Evolutionary conservation across 2,113 vertebrate genomes (phyloP).

Genomic region (Coturnix japonica): DNA sequence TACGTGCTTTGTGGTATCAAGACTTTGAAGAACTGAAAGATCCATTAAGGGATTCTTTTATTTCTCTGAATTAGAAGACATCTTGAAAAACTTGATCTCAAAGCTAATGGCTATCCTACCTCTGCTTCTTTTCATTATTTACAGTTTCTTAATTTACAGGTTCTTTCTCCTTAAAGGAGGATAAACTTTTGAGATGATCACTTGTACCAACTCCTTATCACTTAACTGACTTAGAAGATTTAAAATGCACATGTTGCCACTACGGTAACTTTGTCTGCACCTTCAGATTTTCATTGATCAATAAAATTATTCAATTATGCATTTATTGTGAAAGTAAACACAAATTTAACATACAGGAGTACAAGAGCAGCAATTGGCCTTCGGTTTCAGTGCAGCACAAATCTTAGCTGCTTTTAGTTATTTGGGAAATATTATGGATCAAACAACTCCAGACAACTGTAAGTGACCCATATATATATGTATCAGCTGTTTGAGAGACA

Average conservation of each 20-base stretch:
- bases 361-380: rapidly evolving
- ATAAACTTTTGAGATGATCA: neutral
- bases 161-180: neutral
- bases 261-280: neutral
- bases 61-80: neutral
- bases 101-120: neutral
- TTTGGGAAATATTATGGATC: neutral
- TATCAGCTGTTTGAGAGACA: neutral
- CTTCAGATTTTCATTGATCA: neutral
- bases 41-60: neutral
- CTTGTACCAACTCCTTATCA: neutral
- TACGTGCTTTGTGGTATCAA: neutral
- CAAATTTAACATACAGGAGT: neutral
- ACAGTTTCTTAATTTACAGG: neutral
- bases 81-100: neutral
- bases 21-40: neutral
- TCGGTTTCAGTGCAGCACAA: neutral
- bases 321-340: neutral
- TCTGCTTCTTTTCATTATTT: neutral
- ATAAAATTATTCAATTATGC: neutral
- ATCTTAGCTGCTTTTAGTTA: neutral
- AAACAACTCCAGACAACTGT: neutral
- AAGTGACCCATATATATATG: neutral
- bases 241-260: neutral
- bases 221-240: neutral